Conservation (phyloP, 2,797 vertebrate species). For the Semotilus atromaculatus region DNA sequence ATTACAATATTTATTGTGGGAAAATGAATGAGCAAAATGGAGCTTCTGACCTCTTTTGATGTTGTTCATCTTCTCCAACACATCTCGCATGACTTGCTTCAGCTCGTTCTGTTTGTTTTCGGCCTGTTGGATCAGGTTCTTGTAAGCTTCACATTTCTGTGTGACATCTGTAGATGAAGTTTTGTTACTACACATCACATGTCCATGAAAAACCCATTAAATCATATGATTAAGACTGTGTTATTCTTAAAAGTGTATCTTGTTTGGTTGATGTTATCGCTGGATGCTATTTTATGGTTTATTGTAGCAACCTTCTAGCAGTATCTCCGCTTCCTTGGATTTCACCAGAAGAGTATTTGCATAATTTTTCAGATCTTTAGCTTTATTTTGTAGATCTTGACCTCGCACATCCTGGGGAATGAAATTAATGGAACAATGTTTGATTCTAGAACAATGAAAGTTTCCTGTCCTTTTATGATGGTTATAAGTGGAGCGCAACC, state of each 20-base stretch:
- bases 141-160: slow-evolving; percentile 67
- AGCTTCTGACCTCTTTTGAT: slow-evolving; percentile 78
- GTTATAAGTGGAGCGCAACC: background rate
- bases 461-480: too few species aligned
- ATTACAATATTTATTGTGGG: background rate
- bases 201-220: background rate
- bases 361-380: slow-evolving; percentile 72
- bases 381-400: slow-evolving; percentile 76
- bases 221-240: too few species aligned
- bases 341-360: slow-evolving; percentile 70
- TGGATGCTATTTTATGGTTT: background rate
- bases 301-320: slow-evolving; percentile 73
- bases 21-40: background rate
- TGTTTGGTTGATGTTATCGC: background rate
- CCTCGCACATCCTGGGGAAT: slow-evolving; percentile 75
- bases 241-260: background rate
- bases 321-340: slow-evolving; percentile 71
- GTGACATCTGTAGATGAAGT: slow-evolving; percentile 69
- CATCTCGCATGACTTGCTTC: slow-evolving; percentile 64
- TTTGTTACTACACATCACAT: slow-evolving; percentile 9
- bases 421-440: slow-evolving; percentile 46
- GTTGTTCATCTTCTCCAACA: slow-evolving; percentile 68
- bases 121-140: slow-evolving; percentile 65
- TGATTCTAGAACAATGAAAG: too few species aligned
- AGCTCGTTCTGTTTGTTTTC: slow-evolving; percentile 72